Evolutionary conservation across 2,113 vertebrate species (phyloP).

Genomic region (Erinaceus europaeus): DNA sequence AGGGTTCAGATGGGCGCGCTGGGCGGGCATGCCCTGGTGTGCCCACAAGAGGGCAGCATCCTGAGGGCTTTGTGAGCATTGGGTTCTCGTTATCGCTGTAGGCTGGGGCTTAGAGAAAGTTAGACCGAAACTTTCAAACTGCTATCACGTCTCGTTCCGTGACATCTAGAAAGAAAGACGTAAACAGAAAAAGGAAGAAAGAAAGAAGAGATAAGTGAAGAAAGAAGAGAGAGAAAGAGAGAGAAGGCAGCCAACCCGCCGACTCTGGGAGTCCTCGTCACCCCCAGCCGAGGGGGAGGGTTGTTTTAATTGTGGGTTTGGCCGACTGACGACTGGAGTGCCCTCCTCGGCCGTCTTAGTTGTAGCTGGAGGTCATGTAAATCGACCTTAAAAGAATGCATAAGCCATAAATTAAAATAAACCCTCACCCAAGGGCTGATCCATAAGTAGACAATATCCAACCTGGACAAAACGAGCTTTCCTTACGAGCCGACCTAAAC

Average conservation of each 20-base stretch:
- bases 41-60: constrained; percentile 91
- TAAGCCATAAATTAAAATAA: constrained; percentile 97
- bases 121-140: constrained; percentile 84
- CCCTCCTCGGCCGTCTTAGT: constrained; percentile 86
- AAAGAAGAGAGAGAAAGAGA: neutral
- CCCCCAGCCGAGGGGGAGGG: constrained; percentile 77
- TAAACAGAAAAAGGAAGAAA: constrained; percentile 13
- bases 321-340: constrained; percentile 80
- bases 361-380: constrained; percentile 93
- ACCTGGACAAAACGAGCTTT: constrained; percentile 89
- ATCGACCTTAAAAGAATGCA: constrained; percentile 97
- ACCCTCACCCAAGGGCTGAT: constrained; percentile 88
- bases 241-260: constrained; percentile 24
- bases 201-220: neutral
- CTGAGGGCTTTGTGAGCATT: constrained; percentile 58
- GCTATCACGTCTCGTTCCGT: constrained; percentile 78
- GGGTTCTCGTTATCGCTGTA: constrained; percentile 60
- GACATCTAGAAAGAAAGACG: constrained; percentile 44
- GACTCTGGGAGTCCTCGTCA: constrained; percentile 75
- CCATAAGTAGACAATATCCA: constrained; percentile 92
- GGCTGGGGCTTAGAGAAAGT: constrained; percentile 79
- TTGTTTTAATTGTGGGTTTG: constrained; percentile 82
- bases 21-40: constrained; percentile 75
- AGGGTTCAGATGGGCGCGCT: constrained; percentile 53
- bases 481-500: constrained; percentile 81